Base-by-base conservation (phyloP, 2,113 vertebrate genomes). In the Hippocampus mohnikei region DNA sequence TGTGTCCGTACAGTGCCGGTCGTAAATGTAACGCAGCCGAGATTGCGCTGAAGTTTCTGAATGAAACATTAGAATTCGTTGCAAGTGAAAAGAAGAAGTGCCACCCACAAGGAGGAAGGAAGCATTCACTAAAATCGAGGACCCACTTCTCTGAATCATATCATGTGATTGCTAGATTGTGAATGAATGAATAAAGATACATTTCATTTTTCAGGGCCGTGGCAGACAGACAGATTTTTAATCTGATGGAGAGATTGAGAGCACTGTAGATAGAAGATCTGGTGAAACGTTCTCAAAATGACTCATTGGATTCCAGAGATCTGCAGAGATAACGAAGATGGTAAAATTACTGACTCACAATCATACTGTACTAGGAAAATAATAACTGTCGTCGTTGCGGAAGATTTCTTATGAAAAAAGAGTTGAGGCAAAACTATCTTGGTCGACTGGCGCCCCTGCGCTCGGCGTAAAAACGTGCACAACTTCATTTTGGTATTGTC, bases 31-130 rank as follows among this genome's bases (percentile, higher is more conserved):
- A 9, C 33, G 6, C 37, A 42, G 18, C 18, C 21, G 6, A 13
- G 2, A 46, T 20, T 65, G 12, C 40, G 12, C 63, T 46, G 23
- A 5, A 21, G 48, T 44, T 67, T 68, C 41, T 66, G 1, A 73
- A 72, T 70, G 44, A 76, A 67, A 18, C 0, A 0, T n/a, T 15
- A 20, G 13, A 69, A 70, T 66, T 75, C 60, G 5, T 61, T 29
- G 6, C 13, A 3, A 53, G 1, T 44, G 29, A 44, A 78, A 86
- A 86, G 74, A 68, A 76, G 82, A 84, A 86, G 64, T 33, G 74
- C 53, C 3, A n/a, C 60, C 67, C 23, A 23, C 20, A 77, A 72
- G 62, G 67, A 76, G 79, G 85, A 87, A 85, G 81, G 79, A 77
- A 78, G 71, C 21, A 8, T 58, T 67, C 42, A 56, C 13, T 44